These are phyloP conservation scores for Eristalinus aeneus DNA, from an alignment of 2,888 invertebrate genomes.

Conservation along the genomic window DNA sequence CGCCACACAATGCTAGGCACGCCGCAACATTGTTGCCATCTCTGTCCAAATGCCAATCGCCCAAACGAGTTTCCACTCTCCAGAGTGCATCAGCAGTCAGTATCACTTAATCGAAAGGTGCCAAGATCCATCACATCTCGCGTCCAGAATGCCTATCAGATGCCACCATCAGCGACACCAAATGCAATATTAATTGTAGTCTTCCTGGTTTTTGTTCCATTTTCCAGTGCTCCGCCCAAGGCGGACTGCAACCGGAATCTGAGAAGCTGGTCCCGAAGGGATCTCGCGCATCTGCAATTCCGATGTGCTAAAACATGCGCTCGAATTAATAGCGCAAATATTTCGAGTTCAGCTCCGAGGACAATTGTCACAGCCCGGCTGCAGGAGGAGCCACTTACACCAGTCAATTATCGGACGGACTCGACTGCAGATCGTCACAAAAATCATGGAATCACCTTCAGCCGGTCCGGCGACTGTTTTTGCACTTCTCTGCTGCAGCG, in stretches of 20 bases:
- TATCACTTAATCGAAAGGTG: constrained; percentile 67
- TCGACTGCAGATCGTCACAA: constrained; percentile 63
- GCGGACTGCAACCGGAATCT: background rate
- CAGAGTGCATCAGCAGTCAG: background rate
- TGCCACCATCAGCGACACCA: constrained; percentile 47
- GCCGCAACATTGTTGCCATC: background rate
- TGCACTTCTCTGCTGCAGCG: background rate
- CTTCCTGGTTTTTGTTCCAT: constrained; percentile 55
- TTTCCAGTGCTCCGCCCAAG: constrained; percentile 27
- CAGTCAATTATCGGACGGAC: constrained; percentile 66
- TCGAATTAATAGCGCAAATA: constrained; percentile 71
- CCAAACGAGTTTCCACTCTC: constrained; percentile 8
- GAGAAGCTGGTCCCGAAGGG: constrained; percentile 33
- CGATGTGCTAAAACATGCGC: constrained; percentile 70
- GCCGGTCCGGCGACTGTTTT: constrained; percentile 15
- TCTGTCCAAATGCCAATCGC: background rate
- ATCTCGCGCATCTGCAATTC: constrained; percentile 56
- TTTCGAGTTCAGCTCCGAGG: constrained; percentile 25
- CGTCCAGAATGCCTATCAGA: constrained; percentile 48
- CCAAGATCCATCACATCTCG: constrained; percentile 57
- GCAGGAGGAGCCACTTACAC: constrained; percentile 23
- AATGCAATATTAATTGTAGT: constrained; percentile 61
- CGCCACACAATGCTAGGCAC: background rate
- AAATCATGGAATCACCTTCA: constrained; percentile 54
- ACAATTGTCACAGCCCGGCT: constrained; percentile 47